These are phyloP conservation scores for Lagenorhynchus albirostris DNA, from an alignment of 2,113 vertebrate genomes.

Conservation along the genomic window DNA sequence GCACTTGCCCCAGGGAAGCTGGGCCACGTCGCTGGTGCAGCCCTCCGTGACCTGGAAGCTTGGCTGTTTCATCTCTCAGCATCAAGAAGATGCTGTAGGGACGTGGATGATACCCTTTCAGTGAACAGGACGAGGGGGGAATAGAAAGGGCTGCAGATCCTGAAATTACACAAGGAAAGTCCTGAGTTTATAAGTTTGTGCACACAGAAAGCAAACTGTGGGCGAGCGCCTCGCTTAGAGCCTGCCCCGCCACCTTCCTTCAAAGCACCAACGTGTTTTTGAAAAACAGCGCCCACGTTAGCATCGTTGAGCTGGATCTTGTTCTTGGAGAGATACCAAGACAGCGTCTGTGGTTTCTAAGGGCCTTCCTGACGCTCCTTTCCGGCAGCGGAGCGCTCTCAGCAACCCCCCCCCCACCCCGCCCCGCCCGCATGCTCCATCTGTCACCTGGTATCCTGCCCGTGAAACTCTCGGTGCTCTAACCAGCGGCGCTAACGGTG, in stretches of 20 bases:
- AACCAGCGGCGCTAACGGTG: fast-evolving
- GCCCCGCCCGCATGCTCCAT: not conserved
- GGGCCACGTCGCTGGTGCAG: not conserved
- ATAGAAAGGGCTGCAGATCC: not conserved
- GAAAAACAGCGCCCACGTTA: fast-evolving
- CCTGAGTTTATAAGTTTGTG: not conserved
- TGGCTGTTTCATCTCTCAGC: fast-evolving
- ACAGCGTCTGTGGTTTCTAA: not conserved
- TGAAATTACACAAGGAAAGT: fast-evolving
- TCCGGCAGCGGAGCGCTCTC: not conserved
- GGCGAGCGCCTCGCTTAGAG: too few relatives aligned
- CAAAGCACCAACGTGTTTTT: not conserved
- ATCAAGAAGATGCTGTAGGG: too few relatives aligned
- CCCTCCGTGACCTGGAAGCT: not conserved
- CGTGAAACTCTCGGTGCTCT: not conserved
- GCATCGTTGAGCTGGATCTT: too few relatives aligned
- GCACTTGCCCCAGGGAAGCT: not conserved
- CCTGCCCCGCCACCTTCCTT: too few relatives aligned
- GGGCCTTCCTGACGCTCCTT: not conserved
- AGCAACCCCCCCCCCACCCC: not conserved
- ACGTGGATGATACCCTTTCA: fast-evolving
- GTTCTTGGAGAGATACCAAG: not conserved
- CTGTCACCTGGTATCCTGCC: not conserved
- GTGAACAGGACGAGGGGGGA: not conserved
- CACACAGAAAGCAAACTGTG: not conserved